Conservation (phyloP, 2,888 invertebrate species). For the Onchidella celtica region DNA sequence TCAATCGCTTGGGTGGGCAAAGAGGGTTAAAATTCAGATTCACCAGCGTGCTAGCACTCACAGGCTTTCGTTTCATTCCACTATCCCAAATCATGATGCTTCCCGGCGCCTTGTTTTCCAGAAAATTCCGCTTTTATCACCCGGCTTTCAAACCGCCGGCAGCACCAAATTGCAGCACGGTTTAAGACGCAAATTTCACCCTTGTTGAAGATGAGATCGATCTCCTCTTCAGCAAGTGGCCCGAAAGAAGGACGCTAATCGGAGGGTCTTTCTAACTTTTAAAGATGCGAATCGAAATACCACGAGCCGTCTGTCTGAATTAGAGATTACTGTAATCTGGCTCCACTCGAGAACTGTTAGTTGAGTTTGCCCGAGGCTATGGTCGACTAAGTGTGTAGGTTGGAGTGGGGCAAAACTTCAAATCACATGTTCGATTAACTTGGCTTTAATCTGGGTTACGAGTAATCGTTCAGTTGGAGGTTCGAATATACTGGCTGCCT, state of each 20-base stretch:
- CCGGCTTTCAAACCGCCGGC: neutral
- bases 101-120: too few relatives aligned
- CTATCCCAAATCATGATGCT: too few relatives aligned
- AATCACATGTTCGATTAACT: too few relatives aligned
- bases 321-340: slow-evolving; percentile 35
- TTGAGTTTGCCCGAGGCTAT: neutral
- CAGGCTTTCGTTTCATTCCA: too few relatives aligned
- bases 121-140: too few relatives aligned
- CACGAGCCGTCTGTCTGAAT: slow-evolving; percentile 26
- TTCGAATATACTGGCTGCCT: too few relatives aligned
- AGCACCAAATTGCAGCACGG: slow-evolving; percentile 26
- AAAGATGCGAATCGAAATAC: slow-evolving; percentile 9
- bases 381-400: neutral
- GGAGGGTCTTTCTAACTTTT: neutral
- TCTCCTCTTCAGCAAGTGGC: slow-evolving; percentile 9
- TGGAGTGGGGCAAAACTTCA: too few relatives aligned
- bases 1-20: too few relatives aligned
- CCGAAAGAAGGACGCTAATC: slow-evolving; percentile 12
- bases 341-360: neutral
- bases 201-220: slow-evolving; percentile 32
- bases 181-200: slow-evolving; percentile 30
- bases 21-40: too few relatives aligned
- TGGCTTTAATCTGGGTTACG: too few relatives aligned
- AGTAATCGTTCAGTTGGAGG: too few relatives aligned
- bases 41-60: too few relatives aligned